Conservation (phyloP, 2,113 vertebrate genomes). For the Tichodroma muraria region DNA sequence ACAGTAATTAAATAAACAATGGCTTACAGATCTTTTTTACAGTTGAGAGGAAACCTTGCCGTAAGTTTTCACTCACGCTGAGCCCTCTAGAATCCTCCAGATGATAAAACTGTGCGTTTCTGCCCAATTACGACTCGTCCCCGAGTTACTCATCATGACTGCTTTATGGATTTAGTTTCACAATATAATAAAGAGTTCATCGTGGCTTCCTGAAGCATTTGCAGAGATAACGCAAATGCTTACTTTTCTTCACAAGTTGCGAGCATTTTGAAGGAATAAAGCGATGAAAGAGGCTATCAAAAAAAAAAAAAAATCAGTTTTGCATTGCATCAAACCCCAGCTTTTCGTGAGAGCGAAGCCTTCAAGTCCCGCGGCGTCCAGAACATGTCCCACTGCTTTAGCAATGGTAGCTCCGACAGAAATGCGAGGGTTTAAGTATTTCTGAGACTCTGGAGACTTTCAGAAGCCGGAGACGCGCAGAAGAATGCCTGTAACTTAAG, state of each 20-base stretch:
- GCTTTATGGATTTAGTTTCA: slow-evolving; percentile 52
- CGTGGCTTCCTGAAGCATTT: slow-evolving; percentile 48
- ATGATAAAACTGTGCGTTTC: background rate
- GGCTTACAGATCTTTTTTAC: background rate
- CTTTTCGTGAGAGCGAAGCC: background rate
- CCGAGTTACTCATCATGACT: slow-evolving; percentile 39
- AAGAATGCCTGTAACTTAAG: background rate
- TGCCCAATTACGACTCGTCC: background rate
- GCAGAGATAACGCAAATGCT: slow-evolving; percentile 11
- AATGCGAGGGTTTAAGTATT: background rate
- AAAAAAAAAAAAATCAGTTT: background rate
- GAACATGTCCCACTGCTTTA: background rate
- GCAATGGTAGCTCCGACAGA: background rate
- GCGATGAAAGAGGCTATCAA: background rate
- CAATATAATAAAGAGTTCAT: slow-evolving; percentile 49
- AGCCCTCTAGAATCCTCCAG: background rate
- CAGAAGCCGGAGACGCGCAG: background rate
- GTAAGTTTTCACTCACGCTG: background rate
- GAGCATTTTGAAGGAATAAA: background rate
- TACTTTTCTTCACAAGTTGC: background rate
- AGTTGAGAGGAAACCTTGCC: background rate
- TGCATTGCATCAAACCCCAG: background rate
- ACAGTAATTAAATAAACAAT: background rate
- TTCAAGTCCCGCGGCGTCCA: background rate
- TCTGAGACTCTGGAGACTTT: background rate